Evolutionary conservation across 2,888 invertebrate species (phyloP).

Genomic region (Amorpha juglandis): DNA sequence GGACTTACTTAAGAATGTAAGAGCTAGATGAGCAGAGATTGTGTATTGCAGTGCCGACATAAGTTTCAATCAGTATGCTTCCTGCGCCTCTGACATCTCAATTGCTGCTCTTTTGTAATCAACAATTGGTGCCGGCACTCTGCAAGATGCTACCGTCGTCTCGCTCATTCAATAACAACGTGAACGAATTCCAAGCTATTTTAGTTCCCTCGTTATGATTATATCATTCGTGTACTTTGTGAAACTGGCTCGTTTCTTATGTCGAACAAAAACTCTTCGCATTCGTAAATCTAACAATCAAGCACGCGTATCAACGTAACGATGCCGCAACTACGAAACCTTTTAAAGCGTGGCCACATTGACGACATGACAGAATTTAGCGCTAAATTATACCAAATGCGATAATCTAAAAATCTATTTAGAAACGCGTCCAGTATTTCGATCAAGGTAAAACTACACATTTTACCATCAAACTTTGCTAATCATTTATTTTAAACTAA

Average conservation of each 20-base stretch:
- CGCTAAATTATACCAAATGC: not conserved
- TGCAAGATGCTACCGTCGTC: constrained; percentile 64
- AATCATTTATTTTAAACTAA: constrained; percentile 9
- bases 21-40: constrained; percentile 49
- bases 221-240: constrained; percentile 50
- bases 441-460: constrained; percentile 17
- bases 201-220: constrained; percentile 65
- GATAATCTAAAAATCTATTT: constrained; percentile 4
- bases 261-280: constrained; percentile 37
- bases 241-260: constrained; percentile 36
- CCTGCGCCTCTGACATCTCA: constrained; percentile 78
- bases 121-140: constrained; percentile 77
- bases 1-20: constrained; percentile 24
- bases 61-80: constrained; percentile 78
- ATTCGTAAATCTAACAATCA: constrained; percentile 41
- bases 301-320: constrained; percentile 39
- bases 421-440: constrained; percentile 5
- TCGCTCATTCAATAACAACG: constrained; percentile 71
- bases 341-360: not conserved
- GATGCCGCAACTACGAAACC: constrained; percentile 30
- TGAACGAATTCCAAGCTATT: constrained; percentile 73
- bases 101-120: constrained; percentile 83
- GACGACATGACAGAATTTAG: not conserved
- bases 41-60: constrained; percentile 57
- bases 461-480: constrained; percentile 7